Percentiles rank a stretch among this genome's conserved stretches.
phyloP scores from a whole-genome alignment of 1,140 invertebrate species.

The Anastatus disparis region DNA sequence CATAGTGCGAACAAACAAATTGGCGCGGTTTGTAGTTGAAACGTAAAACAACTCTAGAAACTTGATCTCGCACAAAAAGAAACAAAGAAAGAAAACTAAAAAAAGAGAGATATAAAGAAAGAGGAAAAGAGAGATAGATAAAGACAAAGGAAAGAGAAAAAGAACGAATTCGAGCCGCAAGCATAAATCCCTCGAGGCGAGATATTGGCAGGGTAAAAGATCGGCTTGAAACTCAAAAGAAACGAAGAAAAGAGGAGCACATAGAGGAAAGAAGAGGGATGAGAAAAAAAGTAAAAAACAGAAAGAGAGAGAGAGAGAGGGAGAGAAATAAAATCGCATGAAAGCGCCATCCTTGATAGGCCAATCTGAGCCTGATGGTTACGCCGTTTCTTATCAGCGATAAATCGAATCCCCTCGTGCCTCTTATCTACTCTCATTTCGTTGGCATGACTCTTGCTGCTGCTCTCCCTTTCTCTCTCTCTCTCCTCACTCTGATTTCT shows the following conservation, averaged over 20 bases:
- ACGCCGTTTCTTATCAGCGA: slow-evolving; percentile 29
- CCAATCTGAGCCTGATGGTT: slow-evolving; percentile 34
- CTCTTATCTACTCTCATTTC: slow-evolving; percentile 28
- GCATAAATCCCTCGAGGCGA: slow-evolving; percentile 53
- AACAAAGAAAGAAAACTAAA: too few species aligned
- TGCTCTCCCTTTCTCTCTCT: slow-evolving; percentile 17
- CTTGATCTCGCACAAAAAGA: slow-evolving; percentile 31
- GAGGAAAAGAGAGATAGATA: background rate
- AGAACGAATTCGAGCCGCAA: slow-evolving; percentile 36
- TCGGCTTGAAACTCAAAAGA: slow-evolving; percentile 42
- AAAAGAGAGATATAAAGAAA: too few species aligned
- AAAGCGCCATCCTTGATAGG: slow-evolving; percentile 28
- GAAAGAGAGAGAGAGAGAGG: slow-evolving; percentile 28
- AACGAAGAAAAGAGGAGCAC: too few species aligned
- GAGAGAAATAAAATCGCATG: slow-evolving; percentile 36
- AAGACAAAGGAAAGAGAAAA: background rate
- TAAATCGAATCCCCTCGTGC: slow-evolving; percentile 27
- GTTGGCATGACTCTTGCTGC: background rate
- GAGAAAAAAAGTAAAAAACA: slow-evolving; percentile 19
- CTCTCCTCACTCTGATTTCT: slow-evolving; percentile 13
- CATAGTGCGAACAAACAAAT: slow-evolving; percentile 47
- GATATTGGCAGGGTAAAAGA: slow-evolving; percentile 50
- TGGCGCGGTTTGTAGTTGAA: slow-evolving; percentile 45
- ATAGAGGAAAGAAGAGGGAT: background rate
- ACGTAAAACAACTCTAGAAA: slow-evolving; percentile 52